phyloP scores from a whole-genome alignment of 2,113 vertebrate genomes.

The Crotophaga sulcirostris region DNA sequence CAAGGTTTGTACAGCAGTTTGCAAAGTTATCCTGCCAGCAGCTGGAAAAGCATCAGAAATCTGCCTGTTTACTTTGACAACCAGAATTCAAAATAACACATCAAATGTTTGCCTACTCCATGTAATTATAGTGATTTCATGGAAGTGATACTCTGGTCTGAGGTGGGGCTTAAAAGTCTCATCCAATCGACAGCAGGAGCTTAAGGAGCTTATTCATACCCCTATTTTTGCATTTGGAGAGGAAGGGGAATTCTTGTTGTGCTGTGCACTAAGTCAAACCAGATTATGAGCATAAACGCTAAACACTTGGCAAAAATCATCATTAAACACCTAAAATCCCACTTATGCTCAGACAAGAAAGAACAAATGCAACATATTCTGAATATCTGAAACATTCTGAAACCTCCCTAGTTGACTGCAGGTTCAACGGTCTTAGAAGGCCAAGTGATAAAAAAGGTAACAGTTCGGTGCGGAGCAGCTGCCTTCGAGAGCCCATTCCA shows the following conservation, averaged over 20 bases:
- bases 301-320: neutral
- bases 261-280: accelerated
- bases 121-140: neutral
- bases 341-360: neutral
- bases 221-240: neutral
- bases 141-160: neutral
- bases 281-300: neutral
- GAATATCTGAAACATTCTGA: neutral
- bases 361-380: neutral
- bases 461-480: neutral
- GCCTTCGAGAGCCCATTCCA: neutral
- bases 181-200: neutral
- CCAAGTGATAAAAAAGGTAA: neutral
- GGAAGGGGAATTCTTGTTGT: neutral
- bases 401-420: neutral
- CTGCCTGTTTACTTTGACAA: neutral
- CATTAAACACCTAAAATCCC: neutral
- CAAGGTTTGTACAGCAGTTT: neutral
- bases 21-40: neutral
- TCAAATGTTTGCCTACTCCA: accelerated
- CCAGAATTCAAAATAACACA: neutral
- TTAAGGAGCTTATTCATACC: neutral
- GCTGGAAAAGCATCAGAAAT: neutral
- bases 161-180: neutral
- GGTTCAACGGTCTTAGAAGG: neutral